Conservation (phyloP, 1,140 invertebrate species). For the Oryctes rhinoceros region DNA sequence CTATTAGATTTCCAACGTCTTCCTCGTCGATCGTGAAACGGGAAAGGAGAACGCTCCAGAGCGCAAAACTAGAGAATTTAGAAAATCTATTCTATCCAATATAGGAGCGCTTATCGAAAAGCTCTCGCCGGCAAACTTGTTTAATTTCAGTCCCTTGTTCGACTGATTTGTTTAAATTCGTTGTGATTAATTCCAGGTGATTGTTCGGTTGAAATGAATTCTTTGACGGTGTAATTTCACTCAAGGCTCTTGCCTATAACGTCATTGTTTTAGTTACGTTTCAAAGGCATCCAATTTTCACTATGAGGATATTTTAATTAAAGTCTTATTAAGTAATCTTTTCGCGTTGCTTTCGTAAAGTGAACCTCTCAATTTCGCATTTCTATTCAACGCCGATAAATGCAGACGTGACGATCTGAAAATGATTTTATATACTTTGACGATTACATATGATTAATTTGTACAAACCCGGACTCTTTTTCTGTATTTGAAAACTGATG, state of each 20-base stretch:
- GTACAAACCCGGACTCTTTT: too few species aligned
- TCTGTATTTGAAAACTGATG: too few species aligned
- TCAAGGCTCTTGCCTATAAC: not conserved
- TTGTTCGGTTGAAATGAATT: slow-evolving; percentile 51
- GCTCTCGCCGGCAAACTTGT: slow-evolving; percentile 44
- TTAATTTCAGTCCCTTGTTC: slow-evolving; percentile 47
- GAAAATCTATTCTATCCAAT: slow-evolving; percentile 42
- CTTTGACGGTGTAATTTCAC: slow-evolving; percentile 48
- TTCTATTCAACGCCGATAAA: not conserved
- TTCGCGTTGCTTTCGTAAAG: not conserved
- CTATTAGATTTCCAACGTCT: slow-evolving; percentile 13
- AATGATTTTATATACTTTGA: too few species aligned
- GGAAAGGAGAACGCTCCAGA: slow-evolving; percentile 39
- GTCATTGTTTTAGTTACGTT: slow-evolving; percentile 32
- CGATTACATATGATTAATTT: too few species aligned
- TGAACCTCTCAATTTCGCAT: not conserved
- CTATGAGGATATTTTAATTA: slow-evolving; percentile 39
- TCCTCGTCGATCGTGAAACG: slow-evolving; percentile 31
- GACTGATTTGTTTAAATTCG: slow-evolving; percentile 51
- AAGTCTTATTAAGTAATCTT: slow-evolving; percentile 37
- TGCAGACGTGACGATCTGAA: not conserved
- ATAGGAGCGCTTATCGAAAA: slow-evolving; percentile 42
- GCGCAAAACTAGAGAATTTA: slow-evolving; percentile 39
- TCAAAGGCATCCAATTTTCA: slow-evolving; percentile 36
- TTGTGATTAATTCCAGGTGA: slow-evolving; percentile 50